Evolutionary conservation across 2,797 vertebrate species (phyloP).

Genomic region (Labroides dimidiatus): DNA sequence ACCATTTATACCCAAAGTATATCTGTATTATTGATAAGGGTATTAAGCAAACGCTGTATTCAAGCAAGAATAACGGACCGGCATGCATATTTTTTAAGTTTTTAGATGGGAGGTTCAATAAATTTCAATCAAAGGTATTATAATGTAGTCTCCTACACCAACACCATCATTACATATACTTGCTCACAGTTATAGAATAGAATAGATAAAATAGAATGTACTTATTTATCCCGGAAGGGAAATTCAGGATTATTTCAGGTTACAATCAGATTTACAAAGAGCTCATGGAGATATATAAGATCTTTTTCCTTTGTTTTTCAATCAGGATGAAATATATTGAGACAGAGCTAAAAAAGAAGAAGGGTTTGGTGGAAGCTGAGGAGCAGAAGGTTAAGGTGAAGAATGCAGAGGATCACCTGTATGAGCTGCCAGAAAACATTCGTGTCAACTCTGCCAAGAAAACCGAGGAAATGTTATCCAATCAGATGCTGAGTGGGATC

Average conservation of each 20-base stretch:
- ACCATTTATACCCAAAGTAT: too few relatives aligned
- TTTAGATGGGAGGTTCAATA: not conserved
- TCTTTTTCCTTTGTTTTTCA: conserved; percentile 2
- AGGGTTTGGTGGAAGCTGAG: conserved; percentile 89
- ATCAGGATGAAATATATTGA: conserved; percentile 88
- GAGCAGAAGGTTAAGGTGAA: conserved; percentile 94
- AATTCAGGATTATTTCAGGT: too few relatives aligned
- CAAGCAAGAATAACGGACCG: not conserved
- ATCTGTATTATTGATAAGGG: too few relatives aligned
- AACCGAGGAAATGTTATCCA: conserved; percentile 98
- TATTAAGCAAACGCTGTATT: too few relatives aligned
- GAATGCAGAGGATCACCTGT: conserved; percentile 95
- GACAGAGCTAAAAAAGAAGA: conserved; percentile 84
- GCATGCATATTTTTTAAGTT: not conserved
- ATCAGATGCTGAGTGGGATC: conserved; percentile 99
- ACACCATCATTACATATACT: not conserved
- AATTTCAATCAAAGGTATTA: not conserved
- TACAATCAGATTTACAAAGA: not conserved
- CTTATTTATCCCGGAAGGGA: too few relatives aligned
- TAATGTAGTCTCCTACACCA: not conserved
- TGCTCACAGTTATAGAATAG: not conserved
- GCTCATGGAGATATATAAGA: not conserved
- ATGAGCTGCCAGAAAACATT: conserved; percentile 95
- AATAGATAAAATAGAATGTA: too few relatives aligned
- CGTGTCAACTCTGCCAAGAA: conserved; percentile 96